A percentile compares a stretch with the other conserved stretches of the same genome.
Evolutionary conservation across 2,113 vertebrate species (phyloP).

Genomic region (Junco hyemalis): DNA sequence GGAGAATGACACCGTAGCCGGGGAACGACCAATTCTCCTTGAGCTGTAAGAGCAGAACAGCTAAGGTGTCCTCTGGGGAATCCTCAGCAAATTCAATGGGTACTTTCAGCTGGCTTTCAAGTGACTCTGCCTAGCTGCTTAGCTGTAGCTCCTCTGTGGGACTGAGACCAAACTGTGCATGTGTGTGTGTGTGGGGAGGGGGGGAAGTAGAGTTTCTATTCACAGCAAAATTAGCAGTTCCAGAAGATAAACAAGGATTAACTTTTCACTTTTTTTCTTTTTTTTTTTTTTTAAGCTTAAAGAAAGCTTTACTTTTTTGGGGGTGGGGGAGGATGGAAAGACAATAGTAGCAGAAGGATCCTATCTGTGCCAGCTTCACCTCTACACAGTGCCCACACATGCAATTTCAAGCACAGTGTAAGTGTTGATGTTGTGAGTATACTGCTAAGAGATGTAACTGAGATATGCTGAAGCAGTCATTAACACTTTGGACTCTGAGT

Average conservation of each 20-base stretch:
- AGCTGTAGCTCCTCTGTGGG: neutral
- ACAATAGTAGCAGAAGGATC: neutral
- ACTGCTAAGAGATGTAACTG: neutral
- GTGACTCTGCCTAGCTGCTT: neutral
- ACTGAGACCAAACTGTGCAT: neutral
- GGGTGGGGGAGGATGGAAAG: neutral
- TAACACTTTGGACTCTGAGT: neutral
- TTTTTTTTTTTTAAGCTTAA: neutral
- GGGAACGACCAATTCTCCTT: conserved; percentile 40
- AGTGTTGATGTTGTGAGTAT: neutral
- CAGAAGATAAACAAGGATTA: neutral
- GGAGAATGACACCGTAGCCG: neutral
- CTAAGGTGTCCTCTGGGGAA: conserved; percentile 21
- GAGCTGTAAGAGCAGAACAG: conserved; percentile 40
- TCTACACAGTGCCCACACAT: neutral
- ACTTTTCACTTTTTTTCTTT: neutral
- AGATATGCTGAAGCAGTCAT: neutral
- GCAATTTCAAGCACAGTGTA: neutral
- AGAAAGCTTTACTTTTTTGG: neutral
- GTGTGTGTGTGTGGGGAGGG: neutral
- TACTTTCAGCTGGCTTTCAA: conserved; percentile 29
- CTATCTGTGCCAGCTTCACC: neutral
- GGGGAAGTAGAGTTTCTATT: neutral
- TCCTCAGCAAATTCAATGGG: conserved; percentile 16
- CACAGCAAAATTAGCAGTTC: neutral